These are phyloP conservation scores for Tridacna crocea DNA, from an alignment of 2,888 invertebrate species.

Conservation along the genomic window DNA sequence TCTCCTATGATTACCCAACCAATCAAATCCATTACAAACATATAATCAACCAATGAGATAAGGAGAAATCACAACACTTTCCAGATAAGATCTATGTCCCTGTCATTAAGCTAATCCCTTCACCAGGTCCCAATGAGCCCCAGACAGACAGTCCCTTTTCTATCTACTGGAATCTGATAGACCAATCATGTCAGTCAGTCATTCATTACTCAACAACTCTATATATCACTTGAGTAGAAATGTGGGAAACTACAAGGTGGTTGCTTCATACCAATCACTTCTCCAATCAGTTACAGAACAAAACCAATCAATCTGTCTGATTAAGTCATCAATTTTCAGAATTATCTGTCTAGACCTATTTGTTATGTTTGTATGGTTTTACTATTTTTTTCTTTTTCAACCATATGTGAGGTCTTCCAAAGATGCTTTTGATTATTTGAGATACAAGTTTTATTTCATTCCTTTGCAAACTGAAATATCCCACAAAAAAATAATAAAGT, in stretches of 20 bases:
- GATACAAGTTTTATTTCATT: too few species aligned
- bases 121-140: neutral
- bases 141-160: constrained; percentile 6
- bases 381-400: too few species aligned
- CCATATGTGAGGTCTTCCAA: too few species aligned
- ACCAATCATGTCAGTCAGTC: constrained; percentile 9
- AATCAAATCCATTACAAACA: constrained; percentile 15
- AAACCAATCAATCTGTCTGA: constrained; percentile 9
- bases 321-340: neutral
- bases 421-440: too few species aligned
- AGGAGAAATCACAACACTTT: constrained; percentile 14
- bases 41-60: constrained; percentile 26
- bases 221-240: neutral
- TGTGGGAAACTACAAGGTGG: constrained; percentile 9
- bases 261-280: neutral
- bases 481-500: too few species aligned
- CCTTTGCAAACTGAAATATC: too few species aligned
- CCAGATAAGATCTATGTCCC: constrained; percentile 17
- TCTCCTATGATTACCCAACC: constrained; percentile 18
- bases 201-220: neutral
- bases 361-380: too few species aligned
- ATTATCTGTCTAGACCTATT: constrained; percentile 16
- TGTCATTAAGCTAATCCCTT: constrained; percentile 18
- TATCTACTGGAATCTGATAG: neutral
- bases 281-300: constrained; percentile 6